Evolutionary conservation across 1,140 invertebrate species (phyloP).

Genomic region (Drosophila malerkotliana): DNA sequence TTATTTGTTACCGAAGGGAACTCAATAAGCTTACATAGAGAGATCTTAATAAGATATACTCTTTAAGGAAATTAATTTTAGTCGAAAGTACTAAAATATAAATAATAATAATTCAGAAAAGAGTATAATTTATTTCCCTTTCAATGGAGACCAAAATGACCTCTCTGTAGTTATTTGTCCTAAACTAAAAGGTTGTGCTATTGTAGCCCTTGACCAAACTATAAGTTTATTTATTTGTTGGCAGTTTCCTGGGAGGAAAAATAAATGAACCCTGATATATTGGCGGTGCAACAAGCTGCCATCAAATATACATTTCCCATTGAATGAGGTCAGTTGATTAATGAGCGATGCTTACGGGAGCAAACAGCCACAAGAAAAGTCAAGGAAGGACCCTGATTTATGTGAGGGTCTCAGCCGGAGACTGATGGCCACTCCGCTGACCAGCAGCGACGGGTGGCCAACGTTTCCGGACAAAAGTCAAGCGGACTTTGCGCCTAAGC

Average conservation of each 20-base stretch:
- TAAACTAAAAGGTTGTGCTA: background rate
- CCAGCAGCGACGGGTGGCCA: slow-evolving; percentile 55
- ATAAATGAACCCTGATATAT: slow-evolving; percentile 41
- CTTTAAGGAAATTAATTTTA: too few relatives aligned
- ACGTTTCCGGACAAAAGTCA: slow-evolving; percentile 40
- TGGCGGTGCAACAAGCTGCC: slow-evolving; percentile 31
- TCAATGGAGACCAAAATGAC: too few relatives aligned
- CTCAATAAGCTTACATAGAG: background rate
- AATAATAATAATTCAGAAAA: background rate
- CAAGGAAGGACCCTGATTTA: slow-evolving; percentile 65
- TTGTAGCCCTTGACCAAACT: background rate
- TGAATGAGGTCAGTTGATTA: slow-evolving; percentile 40
- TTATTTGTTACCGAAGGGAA: background rate
- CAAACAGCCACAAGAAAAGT: slow-evolving; percentile 54
- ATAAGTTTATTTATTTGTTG: slow-evolving; percentile 1
- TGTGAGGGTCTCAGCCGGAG: slow-evolving; percentile 16
- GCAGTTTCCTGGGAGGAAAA: background rate
- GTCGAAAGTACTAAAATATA: background rate
- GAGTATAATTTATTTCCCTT: background rate
- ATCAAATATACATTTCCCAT: slow-evolving; percentile 36
- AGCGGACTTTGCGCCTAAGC: slow-evolving; percentile 26
- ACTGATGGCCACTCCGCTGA: slow-evolving; percentile 40
- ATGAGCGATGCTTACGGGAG: slow-evolving; percentile 38
- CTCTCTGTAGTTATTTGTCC: background rate
- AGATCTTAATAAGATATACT: too few relatives aligned